Percentiles rank a stretch among this genome's conserved stretches.
phyloP scores from a whole-genome alignment of 2,797 vertebrate genomes.

The Sebastes miniatus region DNA sequence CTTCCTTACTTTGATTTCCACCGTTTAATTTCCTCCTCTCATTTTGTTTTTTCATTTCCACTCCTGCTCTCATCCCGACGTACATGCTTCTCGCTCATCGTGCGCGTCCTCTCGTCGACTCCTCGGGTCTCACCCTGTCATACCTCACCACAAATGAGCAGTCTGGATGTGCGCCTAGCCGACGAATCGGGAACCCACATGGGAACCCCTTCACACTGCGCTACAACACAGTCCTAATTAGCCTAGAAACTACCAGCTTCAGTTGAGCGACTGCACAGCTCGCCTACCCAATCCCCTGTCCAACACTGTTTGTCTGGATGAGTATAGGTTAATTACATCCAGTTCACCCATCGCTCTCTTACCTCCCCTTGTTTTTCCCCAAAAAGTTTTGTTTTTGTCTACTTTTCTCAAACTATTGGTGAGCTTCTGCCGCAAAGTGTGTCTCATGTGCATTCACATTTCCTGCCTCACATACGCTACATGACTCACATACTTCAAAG shows the following conservation, averaged over 20 bases:
- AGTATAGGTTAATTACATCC: slow-evolving; percentile 65
- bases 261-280: slow-evolving; percentile 35
- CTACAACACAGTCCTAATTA: slow-evolving; percentile 70
- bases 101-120: slow-evolving; percentile 27
- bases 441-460: background rate
- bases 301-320: slow-evolving; percentile 53
- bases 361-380: background rate
- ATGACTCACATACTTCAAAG: background rate
- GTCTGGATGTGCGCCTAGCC: slow-evolving; percentile 54
- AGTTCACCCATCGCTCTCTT: slow-evolving; percentile 23
- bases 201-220: slow-evolving; percentile 65
- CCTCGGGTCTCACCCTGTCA: slow-evolving; percentile 62
- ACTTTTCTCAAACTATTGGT: background rate
- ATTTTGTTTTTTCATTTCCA: slow-evolving; percentile 18
- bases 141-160: slow-evolving; percentile 70
- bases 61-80: slow-evolving; percentile 10
- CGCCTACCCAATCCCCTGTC: slow-evolving; percentile 36
- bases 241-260: slow-evolving; percentile 56
- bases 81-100: slow-evolving; percentile 33
- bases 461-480: background rate
- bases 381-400: slow-evolving; percentile 18
- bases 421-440: background rate
- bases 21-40: slow-evolving; percentile 25
- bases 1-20: slow-evolving; percentile 21
- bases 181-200: slow-evolving; percentile 50